These are phyloP conservation scores for Parapsyche elsis DNA, from an alignment of 1,140 invertebrate species.

Conservation along the genomic window DNA sequence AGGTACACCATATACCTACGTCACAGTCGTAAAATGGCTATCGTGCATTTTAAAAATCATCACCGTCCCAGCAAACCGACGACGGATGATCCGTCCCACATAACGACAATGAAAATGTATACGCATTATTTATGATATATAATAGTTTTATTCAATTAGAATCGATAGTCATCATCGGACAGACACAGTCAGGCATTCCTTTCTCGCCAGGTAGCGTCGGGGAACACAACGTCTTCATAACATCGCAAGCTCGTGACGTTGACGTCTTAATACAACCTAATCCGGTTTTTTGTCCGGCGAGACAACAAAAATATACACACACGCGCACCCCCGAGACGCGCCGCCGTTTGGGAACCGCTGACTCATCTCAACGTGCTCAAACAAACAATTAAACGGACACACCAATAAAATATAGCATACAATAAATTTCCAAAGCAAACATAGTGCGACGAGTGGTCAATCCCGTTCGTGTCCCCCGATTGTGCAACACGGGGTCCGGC, in stretches of 20 bases:
- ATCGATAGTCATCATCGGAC: constrained; percentile 44
- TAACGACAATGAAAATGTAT: background rate
- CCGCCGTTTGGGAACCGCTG: constrained; percentile 37
- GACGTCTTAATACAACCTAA: constrained; percentile 53
- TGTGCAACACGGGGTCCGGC: background rate
- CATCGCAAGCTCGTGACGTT: constrained; percentile 46
- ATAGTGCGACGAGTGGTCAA: constrained; percentile 20
- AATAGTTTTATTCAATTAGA: constrained; percentile 46
- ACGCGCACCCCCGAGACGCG: background rate
- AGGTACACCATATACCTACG: too few relatives aligned
- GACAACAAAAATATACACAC: background rate
- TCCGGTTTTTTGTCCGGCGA: constrained; percentile 39
- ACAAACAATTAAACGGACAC: constrained; percentile 47
- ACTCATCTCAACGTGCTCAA: constrained; percentile 21
- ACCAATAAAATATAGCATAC: constrained; percentile 44
- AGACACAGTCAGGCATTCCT: constrained; percentile 35
- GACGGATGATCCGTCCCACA: background rate
- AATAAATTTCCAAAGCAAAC: constrained; percentile 37
- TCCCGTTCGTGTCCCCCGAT: constrained; percentile 3
- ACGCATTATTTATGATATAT: background rate
- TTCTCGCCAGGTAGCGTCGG: constrained; percentile 46
- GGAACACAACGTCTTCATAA: constrained; percentile 47
- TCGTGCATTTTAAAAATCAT: too few relatives aligned
- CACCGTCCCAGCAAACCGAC: background rate
- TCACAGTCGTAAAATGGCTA: too few relatives aligned